Evolutionary conservation across 2,113 vertebrate genomes (phyloP), one percentile per base, ranked within the genome.

Genomic region (Scophthalmus maximus): DNA sequence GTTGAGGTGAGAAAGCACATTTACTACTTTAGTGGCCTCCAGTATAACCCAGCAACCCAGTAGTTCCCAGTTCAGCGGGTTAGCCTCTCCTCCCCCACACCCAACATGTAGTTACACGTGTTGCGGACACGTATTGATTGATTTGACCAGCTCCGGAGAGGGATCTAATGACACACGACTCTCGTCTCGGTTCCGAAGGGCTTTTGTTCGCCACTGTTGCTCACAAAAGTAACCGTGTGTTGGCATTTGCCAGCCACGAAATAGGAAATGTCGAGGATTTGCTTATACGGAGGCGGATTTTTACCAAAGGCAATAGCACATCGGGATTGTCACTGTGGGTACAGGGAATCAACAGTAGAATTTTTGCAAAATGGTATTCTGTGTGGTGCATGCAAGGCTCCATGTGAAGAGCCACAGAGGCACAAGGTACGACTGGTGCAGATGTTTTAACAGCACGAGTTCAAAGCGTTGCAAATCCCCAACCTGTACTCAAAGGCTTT

Each of bases 131-230:
- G 52, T 67, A 86, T 82, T 64, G 87, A 92, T 79, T 86, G 84
- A 88, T 88, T 80, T 74, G 23, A 76, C 53, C 64, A 25, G 81
- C 56, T 70, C 47, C 66, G 65, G 60, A 64, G 70, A 66, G 78
- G 65, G 76, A 85, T 87, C 88, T 81, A 69, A 86, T 90, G 82
- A 85, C 82, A 87, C 64, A 75, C 61, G 10, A 74, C 73, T 73
- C 59, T 65, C 22, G 62, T 75, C 49, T 58, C 61, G 73, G 56
- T 15, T 71, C 61, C 62, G 75, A 81, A 81, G 59, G 46, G 71
- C 59, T 87, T 82, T 77, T 71, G 78, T 83, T 74, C 5, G 52
- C 67, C 57, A 29, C 56, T 29, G 61, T 30, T 18, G 65, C 78
- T 56, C 53, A 56, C 44, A 46, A 59, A 73, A 69, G 50, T 29